Evolutionary conservation across 2,113 vertebrate genomes (phyloP).

Genomic region (Podarcis raffonei): DNA sequence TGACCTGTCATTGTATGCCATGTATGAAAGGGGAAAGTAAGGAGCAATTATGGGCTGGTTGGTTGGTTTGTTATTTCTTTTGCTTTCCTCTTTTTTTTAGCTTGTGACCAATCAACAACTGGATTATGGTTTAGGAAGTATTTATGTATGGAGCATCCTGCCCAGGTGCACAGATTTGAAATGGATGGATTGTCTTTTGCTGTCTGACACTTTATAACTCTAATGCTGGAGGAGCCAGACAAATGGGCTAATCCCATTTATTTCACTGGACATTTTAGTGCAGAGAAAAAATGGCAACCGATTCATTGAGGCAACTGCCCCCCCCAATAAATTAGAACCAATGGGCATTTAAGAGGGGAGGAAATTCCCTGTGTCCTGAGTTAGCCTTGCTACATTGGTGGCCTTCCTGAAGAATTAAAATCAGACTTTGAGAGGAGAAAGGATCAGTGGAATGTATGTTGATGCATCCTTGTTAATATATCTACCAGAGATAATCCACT

Average conservation of each 20-base stretch:
- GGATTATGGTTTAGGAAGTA: not conserved
- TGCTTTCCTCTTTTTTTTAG: not conserved
- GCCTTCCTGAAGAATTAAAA: conserved; percentile 12
- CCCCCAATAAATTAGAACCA: not conserved
- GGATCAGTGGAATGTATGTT: not conserved
- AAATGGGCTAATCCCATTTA: conserved; percentile 9
- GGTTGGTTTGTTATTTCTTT: not conserved
- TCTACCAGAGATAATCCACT: not conserved
- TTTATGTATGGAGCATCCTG: not conserved
- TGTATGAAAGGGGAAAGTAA: conserved; percentile 4
- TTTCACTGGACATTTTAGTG: not conserved
- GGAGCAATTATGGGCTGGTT: conserved; percentile 4
- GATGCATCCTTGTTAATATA: not conserved
- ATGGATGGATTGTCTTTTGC: not conserved
- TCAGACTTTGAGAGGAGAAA: not conserved
- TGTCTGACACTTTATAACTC: not conserved
- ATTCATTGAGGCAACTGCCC: not conserved
- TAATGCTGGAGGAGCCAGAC: not conserved
- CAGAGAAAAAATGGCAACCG: not conserved
- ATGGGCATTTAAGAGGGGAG: conserved; percentile 24
- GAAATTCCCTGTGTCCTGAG: conserved; percentile 6
- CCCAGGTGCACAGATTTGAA: not conserved
- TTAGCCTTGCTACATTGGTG: conserved; percentile 19
- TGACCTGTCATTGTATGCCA: not conserved
- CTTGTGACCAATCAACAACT: not conserved